Conservation (phyloP, 2,797 vertebrate species). For the Sebastiscus albofasciatus region DNA sequence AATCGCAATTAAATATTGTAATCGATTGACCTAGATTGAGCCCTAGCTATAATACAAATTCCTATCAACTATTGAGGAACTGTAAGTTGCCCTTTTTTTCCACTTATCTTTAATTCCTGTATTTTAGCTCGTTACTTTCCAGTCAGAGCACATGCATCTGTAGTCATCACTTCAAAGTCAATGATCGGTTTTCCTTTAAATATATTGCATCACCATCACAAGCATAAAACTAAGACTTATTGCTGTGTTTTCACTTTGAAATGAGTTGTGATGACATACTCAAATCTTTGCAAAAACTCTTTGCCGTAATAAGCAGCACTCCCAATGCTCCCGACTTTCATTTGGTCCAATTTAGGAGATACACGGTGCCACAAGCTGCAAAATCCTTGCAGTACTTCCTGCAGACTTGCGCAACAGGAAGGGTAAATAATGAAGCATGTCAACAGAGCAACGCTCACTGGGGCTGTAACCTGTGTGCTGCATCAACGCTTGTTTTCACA, state of each 20-base stretch:
- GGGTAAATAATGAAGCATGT: constrained; percentile 70
- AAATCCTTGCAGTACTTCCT: constrained; percentile 54
- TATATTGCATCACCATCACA: constrained; percentile 46
- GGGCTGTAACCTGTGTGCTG: constrained; percentile 46
- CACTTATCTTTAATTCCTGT: background rate
- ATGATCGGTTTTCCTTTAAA: constrained; percentile 46
- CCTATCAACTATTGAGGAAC: background rate
- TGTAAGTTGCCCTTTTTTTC: background rate
- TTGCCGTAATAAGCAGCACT: constrained; percentile 38
- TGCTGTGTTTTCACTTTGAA: constrained; percentile 52
- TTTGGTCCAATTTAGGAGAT: constrained; percentile 63
- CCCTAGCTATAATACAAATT: background rate
- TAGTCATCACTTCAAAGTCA: constrained; percentile 44
- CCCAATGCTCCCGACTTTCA: constrained; percentile 52
- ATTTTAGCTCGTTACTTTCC: constrained; percentile 9
- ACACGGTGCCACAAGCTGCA: constrained; percentile 35
- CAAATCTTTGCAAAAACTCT: constrained; percentile 40
- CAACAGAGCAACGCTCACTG: constrained; percentile 56
- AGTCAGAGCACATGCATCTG: constrained; percentile 6
- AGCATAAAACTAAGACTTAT: constrained; percentile 12
- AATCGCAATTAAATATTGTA: too few relatives aligned
- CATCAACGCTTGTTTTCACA: constrained; percentile 55
- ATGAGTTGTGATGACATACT: constrained; percentile 61
- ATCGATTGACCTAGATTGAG: too few relatives aligned
- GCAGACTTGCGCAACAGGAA: constrained; percentile 63